Evolutionary conservation across 35 echinoderm and acorn worm species (phyloP).

Genomic region (Ophiothrix spiculata): DNA sequence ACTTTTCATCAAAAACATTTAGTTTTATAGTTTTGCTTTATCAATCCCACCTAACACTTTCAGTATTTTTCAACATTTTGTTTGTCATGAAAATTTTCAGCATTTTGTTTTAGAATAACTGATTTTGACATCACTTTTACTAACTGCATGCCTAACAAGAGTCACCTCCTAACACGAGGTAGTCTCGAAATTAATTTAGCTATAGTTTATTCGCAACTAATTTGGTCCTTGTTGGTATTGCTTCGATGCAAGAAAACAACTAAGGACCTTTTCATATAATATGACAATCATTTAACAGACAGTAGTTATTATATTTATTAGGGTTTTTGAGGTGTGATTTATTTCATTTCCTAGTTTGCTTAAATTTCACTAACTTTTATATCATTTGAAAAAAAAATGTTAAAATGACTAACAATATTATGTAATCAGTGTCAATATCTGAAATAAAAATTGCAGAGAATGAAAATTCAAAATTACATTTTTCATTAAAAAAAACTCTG

Average conservation of each 20-base stretch:
- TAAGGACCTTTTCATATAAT: not conserved
- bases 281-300: not conserved
- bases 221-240: not conserved
- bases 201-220: not conserved
- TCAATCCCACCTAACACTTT: not conserved
- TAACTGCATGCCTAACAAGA: constrained; percentile 6
- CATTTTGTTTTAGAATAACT: too few relatives aligned
- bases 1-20: not conserved
- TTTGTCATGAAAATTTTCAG: not conserved
- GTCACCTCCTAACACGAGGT: not conserved
- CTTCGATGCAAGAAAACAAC: not conserved
- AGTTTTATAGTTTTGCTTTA: not conserved
- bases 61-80: not conserved
- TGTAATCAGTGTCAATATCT: not conserved
- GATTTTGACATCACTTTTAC: too few relatives aligned
- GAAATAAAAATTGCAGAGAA: too few relatives aligned
- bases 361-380: not conserved
- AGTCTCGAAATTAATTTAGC: not conserved
- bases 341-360: not conserved
- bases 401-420: not conserved
- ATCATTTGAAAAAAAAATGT: not conserved
- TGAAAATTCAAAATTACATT: too few relatives aligned
- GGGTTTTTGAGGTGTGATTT: not conserved
- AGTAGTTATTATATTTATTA: not conserved
- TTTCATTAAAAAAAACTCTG: too few relatives aligned